Evolutionary conservation across 2,797 vertebrate genomes (phyloP).

Genomic region (Tinamus major): DNA sequence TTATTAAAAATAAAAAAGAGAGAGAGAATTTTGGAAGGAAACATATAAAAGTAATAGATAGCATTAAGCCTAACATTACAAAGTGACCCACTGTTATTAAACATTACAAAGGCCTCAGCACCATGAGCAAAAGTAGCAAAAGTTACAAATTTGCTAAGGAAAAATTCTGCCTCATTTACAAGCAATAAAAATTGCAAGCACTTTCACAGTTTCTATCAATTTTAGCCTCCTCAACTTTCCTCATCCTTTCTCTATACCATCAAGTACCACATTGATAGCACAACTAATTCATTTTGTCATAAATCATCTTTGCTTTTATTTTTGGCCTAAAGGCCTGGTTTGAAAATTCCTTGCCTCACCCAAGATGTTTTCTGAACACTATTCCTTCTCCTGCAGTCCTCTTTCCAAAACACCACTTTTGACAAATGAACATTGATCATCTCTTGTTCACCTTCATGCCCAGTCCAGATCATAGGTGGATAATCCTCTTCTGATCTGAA

Average conservation of each 20-base stretch:
- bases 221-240: neutral
- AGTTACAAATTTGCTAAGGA: neutral
- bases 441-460: neutral
- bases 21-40: conserved; percentile 28
- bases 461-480: neutral
- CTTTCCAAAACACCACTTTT: neutral
- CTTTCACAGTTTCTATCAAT: neutral
- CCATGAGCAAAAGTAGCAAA: conserved; percentile 10
- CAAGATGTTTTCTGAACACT: too few species aligned
- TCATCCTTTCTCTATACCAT: neutral
- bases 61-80: conserved; percentile 26
- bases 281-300: neutral
- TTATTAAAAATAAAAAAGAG: neutral
- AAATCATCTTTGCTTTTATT: neutral
- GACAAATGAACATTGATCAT: neutral
- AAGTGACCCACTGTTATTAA: conserved; percentile 10
- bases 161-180: neutral
- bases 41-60: neutral
- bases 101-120: neutral
- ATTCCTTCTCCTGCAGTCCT: too few species aligned
- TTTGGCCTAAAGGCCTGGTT: neutral
- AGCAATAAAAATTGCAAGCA: neutral
- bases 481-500: neutral
- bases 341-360: neutral
- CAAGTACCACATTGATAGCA: neutral